Evolutionary conservation across 2,888 invertebrate genomes (phyloP), one percentile per base, ranked within the genome.

Genomic region (Papilio demoleus): DNA sequence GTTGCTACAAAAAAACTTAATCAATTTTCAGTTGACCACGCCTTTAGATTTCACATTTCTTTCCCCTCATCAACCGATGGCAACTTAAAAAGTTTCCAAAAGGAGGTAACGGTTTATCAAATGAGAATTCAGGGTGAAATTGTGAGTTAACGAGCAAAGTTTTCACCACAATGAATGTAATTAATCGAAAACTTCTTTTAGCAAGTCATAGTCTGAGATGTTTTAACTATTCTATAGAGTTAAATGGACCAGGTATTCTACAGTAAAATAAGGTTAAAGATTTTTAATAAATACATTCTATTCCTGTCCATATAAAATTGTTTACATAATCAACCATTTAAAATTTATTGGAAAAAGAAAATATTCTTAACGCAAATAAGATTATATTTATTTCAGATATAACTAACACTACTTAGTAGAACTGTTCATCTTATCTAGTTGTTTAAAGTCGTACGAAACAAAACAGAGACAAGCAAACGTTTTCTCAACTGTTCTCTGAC

Each of bases 101-200:
- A 83, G 86, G 88, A 85, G 88, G 88, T 84, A 84, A 80, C 86
- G 85, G 82, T 85, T 84, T 88, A 88, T 88, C 85, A 86, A 88
- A 88, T 83, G 82, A 82, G 82, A 87, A 86, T 88, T 87, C 85
- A 83, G 85, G 83, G 86, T 85, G 86, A 86, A 64, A 64, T 84
- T 79, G 83, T 78, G 82, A 81, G 85, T 77, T 91, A 92, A 92
- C 87, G 92, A 91, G 87, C 88, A 74, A 91, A 91, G 86, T 92
- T 92, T 87, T 79, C 77, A 77, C 87, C 89, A 87, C 89, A 90
- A 88, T 88, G 87, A 88, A 85, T 86, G 83, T 89, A 87, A 91
- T 88, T 89, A 88, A 87, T 87, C 78, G 85, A 79, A 80, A 84
- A 87, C 80, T 87, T 84, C 58, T 86, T 85, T 85, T 81, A 85